A percentile compares a stretch with the other conserved stretches of the same genome.
phyloP scores from a whole-genome alignment of 2,797 vertebrate genomes.

The Discoglossus pictus region DNA sequence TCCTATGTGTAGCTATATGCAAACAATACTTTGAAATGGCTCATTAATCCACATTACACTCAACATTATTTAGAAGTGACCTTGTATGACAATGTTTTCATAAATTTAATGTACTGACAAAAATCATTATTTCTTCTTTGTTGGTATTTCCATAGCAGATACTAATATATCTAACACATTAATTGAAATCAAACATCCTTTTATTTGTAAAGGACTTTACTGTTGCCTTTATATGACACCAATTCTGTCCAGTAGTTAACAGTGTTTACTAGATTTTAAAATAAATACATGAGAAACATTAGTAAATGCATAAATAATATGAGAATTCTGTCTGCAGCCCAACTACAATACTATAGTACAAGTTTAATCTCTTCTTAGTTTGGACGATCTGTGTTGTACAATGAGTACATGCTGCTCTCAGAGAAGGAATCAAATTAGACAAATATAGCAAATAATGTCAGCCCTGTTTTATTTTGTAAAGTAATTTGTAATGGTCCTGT shows the following conservation, averaged over 20 bases:
- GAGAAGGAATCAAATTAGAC: conserved; percentile 17
- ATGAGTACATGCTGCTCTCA: neutral
- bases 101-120: neutral
- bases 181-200: conserved; percentile 30
- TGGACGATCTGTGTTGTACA: conserved; percentile 4
- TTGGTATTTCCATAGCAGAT: conserved; percentile 17
- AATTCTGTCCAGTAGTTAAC: conserved; percentile 37
- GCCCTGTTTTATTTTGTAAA: conserved; percentile 31
- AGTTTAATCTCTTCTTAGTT: conserved; percentile 35
- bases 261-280: conserved; percentile 4
- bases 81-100: neutral
- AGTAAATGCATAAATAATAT: conserved; percentile 30
- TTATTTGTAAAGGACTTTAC: conserved; percentile 35
- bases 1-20: too few relatives aligned
- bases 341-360: conserved; percentile 25
- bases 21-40: too few relatives aligned
- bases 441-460: conserved; percentile 15
- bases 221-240: conserved; percentile 35
- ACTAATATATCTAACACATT: conserved; percentile 22
- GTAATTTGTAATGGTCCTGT: conserved; percentile 18
- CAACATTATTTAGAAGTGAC: too few relatives aligned
- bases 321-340: conserved; percentile 5
- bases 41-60: too few relatives aligned
- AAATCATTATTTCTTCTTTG: conserved; percentile 30
- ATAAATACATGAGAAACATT: neutral